phyloP scores from a whole-genome alignment of 2,888 invertebrate genomes.

The Baronia brevicornis region DNA sequence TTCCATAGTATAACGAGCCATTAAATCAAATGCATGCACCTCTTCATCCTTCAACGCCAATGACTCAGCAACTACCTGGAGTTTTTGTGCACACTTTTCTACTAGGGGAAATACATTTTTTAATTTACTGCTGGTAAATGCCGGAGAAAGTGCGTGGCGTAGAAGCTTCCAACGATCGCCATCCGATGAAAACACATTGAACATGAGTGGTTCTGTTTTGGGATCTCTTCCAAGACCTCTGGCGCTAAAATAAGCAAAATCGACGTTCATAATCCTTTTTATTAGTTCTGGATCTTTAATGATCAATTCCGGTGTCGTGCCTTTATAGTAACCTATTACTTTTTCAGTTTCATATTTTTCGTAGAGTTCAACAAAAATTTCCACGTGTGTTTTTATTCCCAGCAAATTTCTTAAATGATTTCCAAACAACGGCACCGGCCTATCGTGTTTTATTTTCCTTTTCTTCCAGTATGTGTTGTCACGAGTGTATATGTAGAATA shows the following conservation, averaged over 20 bases:
- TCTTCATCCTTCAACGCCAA: slow-evolving; percentile 20
- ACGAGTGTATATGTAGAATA: too few species aligned
- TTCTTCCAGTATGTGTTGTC: background rate
- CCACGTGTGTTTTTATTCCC: slow-evolving; percentile 12
- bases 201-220: slow-evolving; percentile 21
- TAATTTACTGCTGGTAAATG: slow-evolving; percentile 44
- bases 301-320: slow-evolving; percentile 19
- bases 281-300: slow-evolving; percentile 29
- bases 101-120: slow-evolving; percentile 47
- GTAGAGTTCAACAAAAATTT: slow-evolving; percentile 29
- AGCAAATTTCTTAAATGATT: background rate
- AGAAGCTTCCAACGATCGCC: slow-evolving; percentile 42
- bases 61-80: slow-evolving; percentile 23
- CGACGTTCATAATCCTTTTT: slow-evolving; percentile 24
- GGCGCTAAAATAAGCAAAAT: slow-evolving; percentile 24
- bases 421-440: background rate
- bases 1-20: slow-evolving; percentile 48
- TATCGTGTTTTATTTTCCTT: slow-evolving; percentile 1
- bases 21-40: slow-evolving; percentile 37
- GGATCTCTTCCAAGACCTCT: slow-evolving; percentile 24
- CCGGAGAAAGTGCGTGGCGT: slow-evolving; percentile 39
- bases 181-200: slow-evolving; percentile 28
- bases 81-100: slow-evolving; percentile 38
- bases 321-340: slow-evolving; percentile 26
- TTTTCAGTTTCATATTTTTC: slow-evolving; percentile 24